A percentile compares a stretch with the other conserved stretches of the same genome.
Evolutionary conservation across 1,140 invertebrate species (phyloP).

Genomic region (Tribolium madens): DNA sequence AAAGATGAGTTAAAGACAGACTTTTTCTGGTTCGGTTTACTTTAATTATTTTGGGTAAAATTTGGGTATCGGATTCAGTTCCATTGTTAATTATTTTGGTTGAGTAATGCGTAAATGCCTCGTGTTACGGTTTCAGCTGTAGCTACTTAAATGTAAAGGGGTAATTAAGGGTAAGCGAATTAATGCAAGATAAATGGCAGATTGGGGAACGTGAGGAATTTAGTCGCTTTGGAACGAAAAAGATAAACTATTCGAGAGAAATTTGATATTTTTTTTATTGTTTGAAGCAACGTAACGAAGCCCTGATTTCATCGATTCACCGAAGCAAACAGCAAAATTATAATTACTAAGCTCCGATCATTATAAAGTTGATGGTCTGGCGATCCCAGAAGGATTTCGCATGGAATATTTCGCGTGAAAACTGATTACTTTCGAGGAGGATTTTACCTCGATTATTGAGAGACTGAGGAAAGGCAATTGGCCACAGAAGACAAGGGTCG

Average conservation of each 20-base stretch:
- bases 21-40: neutral
- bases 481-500: neutral
- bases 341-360: neutral
- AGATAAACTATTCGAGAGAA: no score
- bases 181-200: constrained; percentile 3
- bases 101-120: neutral
- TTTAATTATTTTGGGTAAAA: neutral
- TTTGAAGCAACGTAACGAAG: neutral
- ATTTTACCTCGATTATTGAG: neutral
- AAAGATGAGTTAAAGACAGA: constrained; percentile 2
- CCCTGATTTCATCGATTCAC: constrained; percentile 7
- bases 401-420: neutral
- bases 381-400: neutral
- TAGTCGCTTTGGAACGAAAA: neutral
- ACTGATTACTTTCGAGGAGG: neutral
- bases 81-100: neutral
- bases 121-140: neutral
- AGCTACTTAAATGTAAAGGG: neutral
- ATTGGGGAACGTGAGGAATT: neutral
- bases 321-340: neutral
- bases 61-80: neutral
- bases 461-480: neutral
- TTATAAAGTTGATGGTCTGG: constrained; percentile 10
- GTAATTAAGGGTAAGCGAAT: constrained; percentile 15
- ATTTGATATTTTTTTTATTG: neutral